Conservation (phyloP, 2,797 vertebrate species). For the Spatula versicolor region DNA sequence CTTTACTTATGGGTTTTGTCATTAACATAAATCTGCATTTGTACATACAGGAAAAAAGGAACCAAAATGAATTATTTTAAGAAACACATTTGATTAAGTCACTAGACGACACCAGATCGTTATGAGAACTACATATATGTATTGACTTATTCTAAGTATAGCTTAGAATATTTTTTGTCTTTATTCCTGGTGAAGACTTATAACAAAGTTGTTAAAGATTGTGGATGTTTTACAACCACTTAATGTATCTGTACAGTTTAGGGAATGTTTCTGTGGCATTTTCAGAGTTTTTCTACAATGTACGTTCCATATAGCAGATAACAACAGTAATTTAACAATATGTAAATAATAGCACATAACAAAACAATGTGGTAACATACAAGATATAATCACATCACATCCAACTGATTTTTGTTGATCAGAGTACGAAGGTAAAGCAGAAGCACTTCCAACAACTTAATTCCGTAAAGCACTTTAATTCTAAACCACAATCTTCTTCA, state of each 20-base stretch:
- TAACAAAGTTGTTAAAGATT: background rate
- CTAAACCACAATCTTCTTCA: background rate
- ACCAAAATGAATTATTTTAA: background rate
- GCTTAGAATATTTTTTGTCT: background rate
- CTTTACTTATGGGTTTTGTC: background rate
- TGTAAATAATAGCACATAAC: background rate
- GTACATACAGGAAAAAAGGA: background rate
- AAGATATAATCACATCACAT: background rate
- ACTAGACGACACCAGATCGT: background rate
- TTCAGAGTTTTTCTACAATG: background rate
- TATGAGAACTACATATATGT: background rate
- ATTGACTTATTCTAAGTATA: background rate
- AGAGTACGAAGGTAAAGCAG: background rate
- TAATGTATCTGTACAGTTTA: background rate
- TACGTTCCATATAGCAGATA: background rate
- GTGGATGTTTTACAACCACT: background rate
- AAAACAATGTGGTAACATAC: background rate
- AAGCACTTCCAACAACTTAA: background rate
- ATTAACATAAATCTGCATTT: background rate
- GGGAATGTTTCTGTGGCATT: background rate
- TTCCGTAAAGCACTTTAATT: conserved; percentile 9
- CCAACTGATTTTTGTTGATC: background rate
- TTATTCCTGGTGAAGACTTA: background rate
- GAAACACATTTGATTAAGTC: background rate
- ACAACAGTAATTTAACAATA: background rate